Conservation (phyloP, 2,797 vertebrate species). For the Emydoidea blandingii region DNA sequence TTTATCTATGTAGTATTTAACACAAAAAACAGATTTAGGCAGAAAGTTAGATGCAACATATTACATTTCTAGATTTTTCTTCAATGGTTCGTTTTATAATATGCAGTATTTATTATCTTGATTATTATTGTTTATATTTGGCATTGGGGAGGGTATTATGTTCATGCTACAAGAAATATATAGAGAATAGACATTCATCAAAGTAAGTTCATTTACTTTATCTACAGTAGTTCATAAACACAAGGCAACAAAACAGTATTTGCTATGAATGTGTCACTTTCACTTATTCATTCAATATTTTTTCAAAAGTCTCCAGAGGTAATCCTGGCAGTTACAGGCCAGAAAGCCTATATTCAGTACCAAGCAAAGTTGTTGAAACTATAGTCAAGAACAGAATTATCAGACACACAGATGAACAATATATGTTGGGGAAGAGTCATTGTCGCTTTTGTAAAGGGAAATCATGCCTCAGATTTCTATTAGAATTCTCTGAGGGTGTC, state of each 20-base stretch:
- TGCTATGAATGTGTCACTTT: no score
- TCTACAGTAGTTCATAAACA: slow-evolving; percentile 28
- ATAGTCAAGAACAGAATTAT: no score
- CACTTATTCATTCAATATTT: no score
- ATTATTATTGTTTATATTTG: not conserved
- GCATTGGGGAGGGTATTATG: not conserved
- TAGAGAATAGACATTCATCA: not conserved
- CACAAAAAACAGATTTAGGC: slow-evolving; percentile 42
- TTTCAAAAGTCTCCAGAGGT: no score
- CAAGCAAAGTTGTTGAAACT: no score
- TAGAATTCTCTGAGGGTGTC: no score
- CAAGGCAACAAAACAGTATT: not conserved
- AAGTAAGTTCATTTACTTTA: not conserved
- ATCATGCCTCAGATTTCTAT: no score
- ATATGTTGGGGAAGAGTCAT: no score
- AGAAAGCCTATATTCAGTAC: no score
- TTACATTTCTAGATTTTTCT: not conserved
- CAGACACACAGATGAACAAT: no score
- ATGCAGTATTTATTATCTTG: not conserved
- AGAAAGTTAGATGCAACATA: slow-evolving; percentile 11
- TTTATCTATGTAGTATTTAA: slow-evolving; percentile 47
- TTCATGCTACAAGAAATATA: slow-evolving; percentile 11
- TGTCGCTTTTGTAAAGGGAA: no score
- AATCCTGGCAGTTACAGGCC: no score
- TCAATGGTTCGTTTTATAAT: not conserved